phyloP scores from a whole-genome alignment of 2,113 vertebrate genomes.

The Chamaea fasciata region DNA sequence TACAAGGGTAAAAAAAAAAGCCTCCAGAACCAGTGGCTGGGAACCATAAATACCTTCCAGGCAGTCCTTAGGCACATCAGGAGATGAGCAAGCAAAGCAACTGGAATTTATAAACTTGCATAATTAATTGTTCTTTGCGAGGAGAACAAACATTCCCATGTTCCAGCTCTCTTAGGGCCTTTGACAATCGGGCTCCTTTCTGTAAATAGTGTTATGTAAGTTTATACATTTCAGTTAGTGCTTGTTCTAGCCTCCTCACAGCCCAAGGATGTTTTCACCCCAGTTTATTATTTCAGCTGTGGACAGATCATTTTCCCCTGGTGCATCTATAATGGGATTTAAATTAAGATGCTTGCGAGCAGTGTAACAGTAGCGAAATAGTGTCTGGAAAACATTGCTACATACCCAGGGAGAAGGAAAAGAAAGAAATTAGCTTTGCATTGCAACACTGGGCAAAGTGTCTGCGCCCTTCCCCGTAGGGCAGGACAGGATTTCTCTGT shows the following conservation, averaged over 20 bases:
- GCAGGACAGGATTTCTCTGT: neutral
- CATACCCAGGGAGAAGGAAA: neutral
- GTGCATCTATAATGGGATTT: neutral
- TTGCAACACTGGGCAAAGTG: neutral
- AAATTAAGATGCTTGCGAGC: conserved; percentile 28
- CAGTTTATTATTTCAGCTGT: conserved; percentile 35
- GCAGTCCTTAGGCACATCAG: neutral
- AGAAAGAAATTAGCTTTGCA: neutral
- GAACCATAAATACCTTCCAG: conserved; percentile 29
- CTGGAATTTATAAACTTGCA: conserved; percentile 41
- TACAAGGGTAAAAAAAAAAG: neutral
- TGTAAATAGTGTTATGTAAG: conserved; percentile 41
- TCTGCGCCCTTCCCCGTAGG: neutral
- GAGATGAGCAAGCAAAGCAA: conserved; percentile 4
- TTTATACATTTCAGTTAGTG: conserved; percentile 33
- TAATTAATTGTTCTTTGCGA: conserved; percentile 14
- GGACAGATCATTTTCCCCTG: neutral
- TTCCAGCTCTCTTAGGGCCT: conserved; percentile 1
- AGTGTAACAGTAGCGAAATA: neutral
- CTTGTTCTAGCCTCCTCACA: neutral
- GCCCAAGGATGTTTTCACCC: conserved; percentile 37
- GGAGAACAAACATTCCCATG: conserved; percentile 27
- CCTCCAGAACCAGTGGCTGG: neutral
- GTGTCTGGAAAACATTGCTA: neutral
- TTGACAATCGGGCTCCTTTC: conserved; percentile 25